Percentiles rank a stretch among this genome's conserved stretches.
These are phyloP conservation scores for Xiphorhynchus erythropygius DNA, from an alignment of 2,797 vertebrate genomes.

Conservation along the genomic window DNA sequence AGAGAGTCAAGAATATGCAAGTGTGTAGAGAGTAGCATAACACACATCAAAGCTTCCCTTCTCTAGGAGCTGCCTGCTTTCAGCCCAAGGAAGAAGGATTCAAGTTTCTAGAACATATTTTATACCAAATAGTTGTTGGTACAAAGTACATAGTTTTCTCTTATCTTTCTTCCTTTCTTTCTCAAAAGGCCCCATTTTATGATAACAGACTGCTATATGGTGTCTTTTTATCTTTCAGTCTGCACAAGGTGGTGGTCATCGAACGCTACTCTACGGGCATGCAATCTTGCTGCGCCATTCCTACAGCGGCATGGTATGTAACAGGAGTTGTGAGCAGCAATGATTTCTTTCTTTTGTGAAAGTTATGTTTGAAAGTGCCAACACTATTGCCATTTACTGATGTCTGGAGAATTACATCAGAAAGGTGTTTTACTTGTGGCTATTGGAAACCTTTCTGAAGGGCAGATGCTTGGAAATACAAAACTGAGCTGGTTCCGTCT, in stretches of 20 bases:
- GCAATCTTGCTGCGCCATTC: conserved; percentile 92
- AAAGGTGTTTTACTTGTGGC: neutral
- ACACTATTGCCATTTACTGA: neutral
- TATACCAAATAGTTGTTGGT: neutral
- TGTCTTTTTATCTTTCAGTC: conserved; percentile 74
- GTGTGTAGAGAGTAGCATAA: neutral
- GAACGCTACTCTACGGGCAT: conserved; percentile 91
- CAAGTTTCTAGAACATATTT: neutral
- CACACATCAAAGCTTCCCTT: neutral
- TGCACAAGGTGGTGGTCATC: conserved; percentile 90
- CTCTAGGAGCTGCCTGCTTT: neutral
- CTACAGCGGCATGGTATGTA: conserved; percentile 92
- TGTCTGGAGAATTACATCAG: neutral
- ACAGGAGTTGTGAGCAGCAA: neutral
- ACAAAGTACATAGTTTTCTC: neutral
- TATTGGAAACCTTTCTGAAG: neutral
- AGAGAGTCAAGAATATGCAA: neutral
- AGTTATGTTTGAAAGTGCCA: neutral
- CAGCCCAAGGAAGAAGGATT: neutral
- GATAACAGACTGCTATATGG: neutral
- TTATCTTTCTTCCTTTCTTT: neutral
- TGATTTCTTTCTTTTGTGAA: neutral
- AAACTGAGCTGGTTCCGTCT: neutral
- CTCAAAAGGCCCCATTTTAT: neutral
- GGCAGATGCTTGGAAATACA: neutral